These are phyloP conservation scores for Punctoribates punctum DNA, from an alignment of 2,888 invertebrate genomes.

Conservation along the genomic window DNA sequence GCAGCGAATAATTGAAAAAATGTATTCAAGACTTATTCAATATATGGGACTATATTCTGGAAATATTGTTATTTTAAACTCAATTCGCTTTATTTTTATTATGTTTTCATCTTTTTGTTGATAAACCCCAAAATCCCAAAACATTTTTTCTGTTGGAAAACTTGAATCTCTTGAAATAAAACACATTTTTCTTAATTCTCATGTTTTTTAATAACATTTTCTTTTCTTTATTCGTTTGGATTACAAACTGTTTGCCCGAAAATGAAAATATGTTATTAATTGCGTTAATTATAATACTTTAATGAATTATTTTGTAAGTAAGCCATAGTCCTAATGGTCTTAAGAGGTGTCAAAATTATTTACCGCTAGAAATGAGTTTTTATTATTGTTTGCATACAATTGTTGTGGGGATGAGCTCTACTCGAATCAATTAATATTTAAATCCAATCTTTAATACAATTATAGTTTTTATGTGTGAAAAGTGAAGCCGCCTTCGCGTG, in stretches of 20 bases:
- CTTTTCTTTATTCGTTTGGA: no score
- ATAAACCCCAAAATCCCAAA: conserved; percentile 1
- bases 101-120: background rate
- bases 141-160: background rate
- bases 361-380: no score
- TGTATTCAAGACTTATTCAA: background rate
- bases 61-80: conserved; percentile 12
- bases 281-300: no score
- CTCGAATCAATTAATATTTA: background rate
- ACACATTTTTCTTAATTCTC: background rate
- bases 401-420: no score
- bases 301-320: no score
- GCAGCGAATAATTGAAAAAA: background rate
- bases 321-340: no score
- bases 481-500: conserved; percentile 5
- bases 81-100: background rate
- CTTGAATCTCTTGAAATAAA: background rate
- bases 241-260: no score
- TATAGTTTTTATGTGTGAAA: background rate
- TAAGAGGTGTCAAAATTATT: no score
- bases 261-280: no score
- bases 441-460: background rate
- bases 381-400: no score
- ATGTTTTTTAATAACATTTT: no score
- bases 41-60: background rate